Conservation (phyloP, 1,140 invertebrate genomes). For the Eufriesea mexicana region DNA sequence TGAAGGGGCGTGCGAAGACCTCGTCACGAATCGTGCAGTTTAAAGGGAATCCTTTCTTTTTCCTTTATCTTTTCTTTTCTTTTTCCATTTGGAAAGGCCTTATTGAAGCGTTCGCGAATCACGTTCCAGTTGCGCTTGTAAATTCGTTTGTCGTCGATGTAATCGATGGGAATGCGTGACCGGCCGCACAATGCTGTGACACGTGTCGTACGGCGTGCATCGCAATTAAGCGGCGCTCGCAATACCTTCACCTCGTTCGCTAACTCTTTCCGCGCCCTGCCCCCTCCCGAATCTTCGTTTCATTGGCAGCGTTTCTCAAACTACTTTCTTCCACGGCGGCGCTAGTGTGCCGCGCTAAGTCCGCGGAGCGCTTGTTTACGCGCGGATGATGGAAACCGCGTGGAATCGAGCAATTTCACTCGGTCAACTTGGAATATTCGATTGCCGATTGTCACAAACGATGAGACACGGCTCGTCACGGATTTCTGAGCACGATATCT, state of each 20-base stretch:
- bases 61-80: neutral
- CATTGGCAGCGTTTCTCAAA: conserved; percentile 46
- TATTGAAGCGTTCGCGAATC: conserved; percentile 49
- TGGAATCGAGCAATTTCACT: conserved; percentile 16
- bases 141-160: conserved; percentile 73
- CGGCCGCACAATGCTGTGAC: conserved; percentile 60
- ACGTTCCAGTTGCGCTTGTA: conserved; percentile 68
- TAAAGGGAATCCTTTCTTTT: conserved; percentile 41
- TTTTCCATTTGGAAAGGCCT: conserved; percentile 32
- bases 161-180: conserved; percentile 74
- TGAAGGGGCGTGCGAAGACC: conserved; percentile 19
- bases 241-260: conserved; percentile 56
- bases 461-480: neutral
- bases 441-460: neutral
- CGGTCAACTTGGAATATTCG: neutral
- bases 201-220: conserved; percentile 64
- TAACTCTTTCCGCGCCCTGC: neutral
- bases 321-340: conserved; percentile 31
- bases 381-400: neutral
- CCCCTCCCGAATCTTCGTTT: conserved; percentile 21
- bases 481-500: neutral
- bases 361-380: neutral
- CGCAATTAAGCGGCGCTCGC: conserved; percentile 64
- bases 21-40: conserved; percentile 30
- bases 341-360: neutral